phyloP scores from a whole-genome alignment of 2,113 vertebrate genomes.

The Rhineura floridana region DNA sequence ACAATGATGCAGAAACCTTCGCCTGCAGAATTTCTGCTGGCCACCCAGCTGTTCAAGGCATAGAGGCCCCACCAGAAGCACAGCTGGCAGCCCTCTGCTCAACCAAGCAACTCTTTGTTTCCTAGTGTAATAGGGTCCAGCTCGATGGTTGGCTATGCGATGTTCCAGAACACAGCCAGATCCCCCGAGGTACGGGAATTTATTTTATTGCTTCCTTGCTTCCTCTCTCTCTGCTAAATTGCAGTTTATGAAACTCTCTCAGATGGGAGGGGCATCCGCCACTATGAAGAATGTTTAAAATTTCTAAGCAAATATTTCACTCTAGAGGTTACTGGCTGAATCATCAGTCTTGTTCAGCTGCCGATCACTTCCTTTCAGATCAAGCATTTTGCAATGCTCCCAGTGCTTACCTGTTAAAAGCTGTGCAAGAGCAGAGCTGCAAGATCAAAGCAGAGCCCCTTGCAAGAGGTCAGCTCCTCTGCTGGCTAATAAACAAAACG shows the following conservation, averaged over 20 bases:
- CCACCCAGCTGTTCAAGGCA: not conserved
- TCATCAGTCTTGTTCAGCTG: not conserved
- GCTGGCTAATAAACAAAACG: not conserved
- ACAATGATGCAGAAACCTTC: not conserved
- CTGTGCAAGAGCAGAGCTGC: not conserved
- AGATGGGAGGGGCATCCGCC: accelerated
- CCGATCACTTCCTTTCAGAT: not conserved
- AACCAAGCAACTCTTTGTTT: slow-evolving; percentile 54
- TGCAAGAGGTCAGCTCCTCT: not conserved
- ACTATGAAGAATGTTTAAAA: not conserved
- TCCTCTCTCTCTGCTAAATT: not conserved
- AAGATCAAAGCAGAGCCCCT: not conserved
- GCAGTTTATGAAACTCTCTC: accelerated
- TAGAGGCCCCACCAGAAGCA: not conserved
- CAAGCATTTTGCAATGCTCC: not conserved
- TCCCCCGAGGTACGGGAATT: slow-evolving; percentile 75
- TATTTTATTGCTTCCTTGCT: not conserved
- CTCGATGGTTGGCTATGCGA: slow-evolving; percentile 75
- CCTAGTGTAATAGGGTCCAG: slow-evolving; percentile 80
- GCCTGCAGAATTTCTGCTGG: not conserved
- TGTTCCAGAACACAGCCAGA: slow-evolving; percentile 72
- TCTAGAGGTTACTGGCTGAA: not conserved
- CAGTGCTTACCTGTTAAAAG: not conserved
- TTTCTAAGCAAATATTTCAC: not conserved
- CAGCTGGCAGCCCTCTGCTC: not conserved